Conservation (phyloP, 1,140 invertebrate genomes). For the Nebria ingens region DNA sequence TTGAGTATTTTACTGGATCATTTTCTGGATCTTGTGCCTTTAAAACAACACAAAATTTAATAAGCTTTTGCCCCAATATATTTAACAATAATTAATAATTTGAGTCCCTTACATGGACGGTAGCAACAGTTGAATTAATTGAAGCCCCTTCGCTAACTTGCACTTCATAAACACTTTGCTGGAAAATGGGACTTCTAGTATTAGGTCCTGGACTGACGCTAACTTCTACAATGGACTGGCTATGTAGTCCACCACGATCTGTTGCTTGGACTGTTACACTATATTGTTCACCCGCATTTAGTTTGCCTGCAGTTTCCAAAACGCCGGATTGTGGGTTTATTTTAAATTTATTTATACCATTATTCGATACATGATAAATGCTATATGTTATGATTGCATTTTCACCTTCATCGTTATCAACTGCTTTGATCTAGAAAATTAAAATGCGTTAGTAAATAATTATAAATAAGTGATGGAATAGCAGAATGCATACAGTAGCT, state of each 20-base stretch:
- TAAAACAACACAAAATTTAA: conserved; percentile 20
- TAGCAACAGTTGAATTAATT: conserved; percentile 72
- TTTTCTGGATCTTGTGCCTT: conserved; percentile 81
- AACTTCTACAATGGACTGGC: conserved; percentile 76
- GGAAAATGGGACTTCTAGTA: conserved; percentile 70
- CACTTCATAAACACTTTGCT: conserved; percentile 68
- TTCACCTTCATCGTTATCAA: conserved; percentile 74
- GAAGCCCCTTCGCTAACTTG: conserved; percentile 79
- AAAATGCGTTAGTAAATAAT: conserved; percentile 13
- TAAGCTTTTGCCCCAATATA: conserved; percentile 1
- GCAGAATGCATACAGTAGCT: conserved; percentile 46
- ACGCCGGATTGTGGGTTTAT: conserved; percentile 71
- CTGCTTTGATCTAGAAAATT: conserved; percentile 66
- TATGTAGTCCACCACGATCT: conserved; percentile 56
- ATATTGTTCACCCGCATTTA: conserved; percentile 79
- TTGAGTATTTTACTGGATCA: conserved; percentile 74
- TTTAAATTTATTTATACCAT: conserved; percentile 72
- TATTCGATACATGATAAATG: conserved; percentile 83
- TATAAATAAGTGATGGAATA: conserved; percentile 9
- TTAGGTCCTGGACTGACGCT: conserved; percentile 74
- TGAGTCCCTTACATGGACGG: conserved; percentile 41
- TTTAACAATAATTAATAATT: not conserved
- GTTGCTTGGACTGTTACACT: conserved; percentile 76
- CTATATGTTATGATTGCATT: conserved; percentile 73
- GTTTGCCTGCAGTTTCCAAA: conserved; percentile 62